Percentiles rank a stretch among this genome's conserved stretches.
Conservation (phyloP, 2,888 invertebrate genomes). For the Agrilus cyanescens region DNA sequence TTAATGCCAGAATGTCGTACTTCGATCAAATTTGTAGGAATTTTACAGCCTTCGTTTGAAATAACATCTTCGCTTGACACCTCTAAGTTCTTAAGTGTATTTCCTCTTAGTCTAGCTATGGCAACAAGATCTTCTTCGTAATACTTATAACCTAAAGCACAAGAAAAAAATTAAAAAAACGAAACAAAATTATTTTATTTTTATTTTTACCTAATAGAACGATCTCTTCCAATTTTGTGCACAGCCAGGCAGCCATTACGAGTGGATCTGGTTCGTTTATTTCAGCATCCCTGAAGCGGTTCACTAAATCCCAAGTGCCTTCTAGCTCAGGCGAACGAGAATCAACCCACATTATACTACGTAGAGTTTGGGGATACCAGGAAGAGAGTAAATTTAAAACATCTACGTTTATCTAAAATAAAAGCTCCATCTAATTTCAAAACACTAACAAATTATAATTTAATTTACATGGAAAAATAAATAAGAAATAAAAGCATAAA, state of each 20-base stretch:
- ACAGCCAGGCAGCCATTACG: slow-evolving; percentile 55
- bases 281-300: slow-evolving; percentile 7
- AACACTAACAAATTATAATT: slow-evolving; percentile 1
- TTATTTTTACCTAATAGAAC: slow-evolving; percentile 35
- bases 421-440: not conserved
- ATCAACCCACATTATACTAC: slow-evolving; percentile 51
- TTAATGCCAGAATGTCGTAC: slow-evolving; percentile 8
- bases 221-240: slow-evolving; percentile 45
- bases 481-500: no score
- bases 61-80: slow-evolving; percentile 43
- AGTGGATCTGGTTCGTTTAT: slow-evolving; percentile 42
- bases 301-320: slow-evolving; percentile 15
- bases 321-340: slow-evolving; percentile 30
- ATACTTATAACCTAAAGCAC: slow-evolving; percentile 45
- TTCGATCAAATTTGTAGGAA: slow-evolving; percentile 14
- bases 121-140: slow-evolving; percentile 50
- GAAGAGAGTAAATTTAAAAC: slow-evolving; percentile 43
- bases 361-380: slow-evolving; percentile 41
- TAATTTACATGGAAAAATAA: slow-evolving; percentile 1
- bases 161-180: slow-evolving; percentile 19
- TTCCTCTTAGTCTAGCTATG: slow-evolving; percentile 48
- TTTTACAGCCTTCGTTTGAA: slow-evolving; percentile 15
- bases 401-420: slow-evolving; percentile 38
- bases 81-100: slow-evolving; percentile 41
- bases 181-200: no score